phyloP scores from a whole-genome alignment of 2,888 invertebrate species.

The Scotopteryx bipunctaria region DNA sequence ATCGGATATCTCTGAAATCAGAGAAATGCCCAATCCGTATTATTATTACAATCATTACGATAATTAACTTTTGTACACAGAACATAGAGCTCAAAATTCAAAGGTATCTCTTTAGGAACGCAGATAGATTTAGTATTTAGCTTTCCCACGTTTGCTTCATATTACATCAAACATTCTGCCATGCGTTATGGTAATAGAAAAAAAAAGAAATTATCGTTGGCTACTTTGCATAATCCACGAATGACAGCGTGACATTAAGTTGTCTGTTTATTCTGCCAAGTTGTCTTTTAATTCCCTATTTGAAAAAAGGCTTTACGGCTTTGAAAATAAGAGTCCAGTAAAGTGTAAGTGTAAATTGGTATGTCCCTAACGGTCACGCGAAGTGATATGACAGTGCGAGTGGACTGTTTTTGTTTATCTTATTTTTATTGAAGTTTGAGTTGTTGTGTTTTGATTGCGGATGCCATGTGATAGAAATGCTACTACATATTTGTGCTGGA shows the following conservation, averaged over 20 bases:
- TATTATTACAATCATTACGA: conserved; percentile 9
- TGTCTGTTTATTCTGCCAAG: conserved; percentile 56
- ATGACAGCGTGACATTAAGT: conserved; percentile 70
- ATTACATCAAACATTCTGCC: conserved; percentile 66
- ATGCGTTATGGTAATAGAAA: conserved; percentile 72
- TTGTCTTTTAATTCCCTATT: conserved; percentile 22
- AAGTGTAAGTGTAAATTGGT: conserved; percentile 30
- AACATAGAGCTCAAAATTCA: conserved; percentile 33
- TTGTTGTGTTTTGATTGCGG: conserved; percentile 38
- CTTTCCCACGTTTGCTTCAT: conserved; percentile 72
- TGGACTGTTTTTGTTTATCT: conserved; percentile 49
- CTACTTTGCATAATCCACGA: conserved; percentile 76
- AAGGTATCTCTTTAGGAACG: conserved; percentile 31
- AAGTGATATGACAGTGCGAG: conserved; percentile 56
- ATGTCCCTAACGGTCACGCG: conserved; percentile 54
- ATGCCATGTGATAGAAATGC: conserved; percentile 30
- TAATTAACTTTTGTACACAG: neutral
- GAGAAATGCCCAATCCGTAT: conserved; percentile 16
- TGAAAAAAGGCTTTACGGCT: conserved; percentile 27
- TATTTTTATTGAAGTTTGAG: conserved; percentile 36
- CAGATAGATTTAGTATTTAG: conserved; percentile 35
- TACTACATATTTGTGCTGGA: conserved; percentile 30
- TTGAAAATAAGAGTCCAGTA: conserved; percentile 32
- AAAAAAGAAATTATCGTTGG: conserved; percentile 64
- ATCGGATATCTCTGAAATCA: conserved; percentile 32